Percentiles rank a stretch among this genome's conserved stretches.
Conservation (phyloP, 2,113 vertebrate genomes). For the Pavo muticus region DNA sequence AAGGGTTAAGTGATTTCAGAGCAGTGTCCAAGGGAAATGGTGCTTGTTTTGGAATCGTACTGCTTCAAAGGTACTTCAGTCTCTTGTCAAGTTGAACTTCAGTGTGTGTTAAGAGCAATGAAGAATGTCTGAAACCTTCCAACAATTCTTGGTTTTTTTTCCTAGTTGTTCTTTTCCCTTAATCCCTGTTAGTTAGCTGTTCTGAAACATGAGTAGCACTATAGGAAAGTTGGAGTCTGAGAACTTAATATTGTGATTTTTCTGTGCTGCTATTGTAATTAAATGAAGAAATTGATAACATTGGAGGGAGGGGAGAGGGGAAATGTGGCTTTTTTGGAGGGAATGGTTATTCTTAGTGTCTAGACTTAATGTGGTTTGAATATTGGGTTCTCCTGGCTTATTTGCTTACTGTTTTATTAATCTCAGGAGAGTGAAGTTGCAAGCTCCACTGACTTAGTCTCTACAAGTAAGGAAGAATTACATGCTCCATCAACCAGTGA, state of each 20-base stretch:
- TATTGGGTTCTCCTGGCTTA: neutral
- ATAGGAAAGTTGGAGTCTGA: neutral
- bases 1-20: neutral
- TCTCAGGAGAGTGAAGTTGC: constrained; percentile 38
- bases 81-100: neutral
- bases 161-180: neutral
- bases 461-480: neutral
- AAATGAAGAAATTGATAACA: neutral
- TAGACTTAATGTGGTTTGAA: neutral
- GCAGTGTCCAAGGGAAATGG: neutral
- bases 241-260: neutral
- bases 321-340: neutral
- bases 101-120: neutral
- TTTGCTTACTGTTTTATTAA: constrained; percentile 5
- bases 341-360: neutral
- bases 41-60: neutral
- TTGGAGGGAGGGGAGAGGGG: no score
- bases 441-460: constrained; percentile 27
- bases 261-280: neutral
- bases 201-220: neutral
- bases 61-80: neutral
- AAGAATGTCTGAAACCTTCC: neutral
- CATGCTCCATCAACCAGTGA: neutral
- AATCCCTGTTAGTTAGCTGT: neutral
- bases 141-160: neutral